phyloP scores from a whole-genome alignment of 2,888 invertebrate genomes.

The Frankliniella fusca region DNA sequence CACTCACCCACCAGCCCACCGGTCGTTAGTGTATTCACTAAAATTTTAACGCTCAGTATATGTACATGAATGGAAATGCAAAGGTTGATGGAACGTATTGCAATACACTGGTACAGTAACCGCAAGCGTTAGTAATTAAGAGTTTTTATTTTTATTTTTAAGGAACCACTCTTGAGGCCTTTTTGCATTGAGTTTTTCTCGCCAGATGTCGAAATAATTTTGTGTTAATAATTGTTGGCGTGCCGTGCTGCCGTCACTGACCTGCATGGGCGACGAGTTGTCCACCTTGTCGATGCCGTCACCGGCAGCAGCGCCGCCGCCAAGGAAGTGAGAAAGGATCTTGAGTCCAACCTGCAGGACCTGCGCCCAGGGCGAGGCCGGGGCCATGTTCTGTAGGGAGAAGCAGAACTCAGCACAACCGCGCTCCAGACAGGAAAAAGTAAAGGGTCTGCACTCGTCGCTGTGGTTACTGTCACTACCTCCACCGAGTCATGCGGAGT shows the following conservation, averaged over 20 bases:
- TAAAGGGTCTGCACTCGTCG: too few relatives aligned
- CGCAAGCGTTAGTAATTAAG: background rate
- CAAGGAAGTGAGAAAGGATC: constrained; percentile 77
- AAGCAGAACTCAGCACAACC: too few relatives aligned
- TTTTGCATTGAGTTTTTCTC: background rate
- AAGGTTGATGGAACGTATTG: too few relatives aligned
- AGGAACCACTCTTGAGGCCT: too few relatives aligned
- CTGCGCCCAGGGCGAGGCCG: constrained; percentile 83
- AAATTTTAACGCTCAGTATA: too few relatives aligned
- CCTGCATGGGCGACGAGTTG: constrained; percentile 79
- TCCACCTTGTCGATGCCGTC: constrained; percentile 84
- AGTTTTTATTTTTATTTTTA: too few relatives aligned
- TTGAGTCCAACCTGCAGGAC: constrained; percentile 79
- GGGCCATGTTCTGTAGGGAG: constrained; percentile 46
- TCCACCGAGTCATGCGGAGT: too few relatives aligned
- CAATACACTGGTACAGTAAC: background rate
- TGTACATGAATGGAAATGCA: too few relatives aligned
- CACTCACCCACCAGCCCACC: too few relatives aligned
- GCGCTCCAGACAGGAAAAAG: too few relatives aligned
- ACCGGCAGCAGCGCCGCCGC: constrained; percentile 74
- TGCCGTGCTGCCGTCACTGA: constrained; percentile 47
- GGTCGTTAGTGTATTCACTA: too few relatives aligned
- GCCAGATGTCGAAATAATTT: background rate
- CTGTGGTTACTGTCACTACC: too few relatives aligned
- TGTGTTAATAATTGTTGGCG: background rate